Base-by-base conservation (phyloP, 35 echinoderm and acorn worm species). In the Amphiura filiformis region DNA sequence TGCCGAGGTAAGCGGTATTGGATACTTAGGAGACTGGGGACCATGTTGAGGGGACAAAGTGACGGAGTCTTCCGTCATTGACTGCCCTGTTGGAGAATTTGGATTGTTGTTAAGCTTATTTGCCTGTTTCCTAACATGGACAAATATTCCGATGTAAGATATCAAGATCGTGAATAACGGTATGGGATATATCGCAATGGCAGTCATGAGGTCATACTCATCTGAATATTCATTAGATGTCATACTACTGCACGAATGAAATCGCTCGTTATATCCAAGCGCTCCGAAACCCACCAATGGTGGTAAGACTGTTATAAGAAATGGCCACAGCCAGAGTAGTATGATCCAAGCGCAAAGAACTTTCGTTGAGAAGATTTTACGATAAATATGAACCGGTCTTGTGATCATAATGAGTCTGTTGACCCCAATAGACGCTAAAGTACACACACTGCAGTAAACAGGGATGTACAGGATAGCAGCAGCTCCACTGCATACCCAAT, bases 241-340 rank as follows among this genome's bases (percentile, higher is more conserved):
- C 13, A 84, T 35, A 14, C 87, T 85, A 18, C 84, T 90, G 57
- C 93, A 95, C 28, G 87, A 86, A 31, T 91, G 86, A 86, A 88
- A 95, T 47, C 64, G 36, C 22, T 37, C 44, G 56, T 95, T 86
- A 61, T 95, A 95, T 1, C 93, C 93, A 1, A 95, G 77, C 1
- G 87, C 77, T 20, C 90, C 93, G 11, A 87, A 57, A 28, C 82
- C 86, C 7, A 86, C 56, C 7, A 82, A 39, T 9, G 39, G 39
- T 11, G 93, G 93, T 31, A 95, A 31, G 13, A 80, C 77, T 23
- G 81, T 65, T 13, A 91, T 84, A 31, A 37, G 34, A 39, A 95
- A 56, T 0, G 93, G 65, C 7, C 85, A 35, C 31, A 91, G 33
- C 93, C 93, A 95, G 33, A 80, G 91, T 35, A 91, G 75, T 35